A percentile compares a stretch with the other conserved stretches of the same genome.
Conservation (phyloP, 1,140 invertebrate genomes). For the Dinoponera quadriceps region DNA sequence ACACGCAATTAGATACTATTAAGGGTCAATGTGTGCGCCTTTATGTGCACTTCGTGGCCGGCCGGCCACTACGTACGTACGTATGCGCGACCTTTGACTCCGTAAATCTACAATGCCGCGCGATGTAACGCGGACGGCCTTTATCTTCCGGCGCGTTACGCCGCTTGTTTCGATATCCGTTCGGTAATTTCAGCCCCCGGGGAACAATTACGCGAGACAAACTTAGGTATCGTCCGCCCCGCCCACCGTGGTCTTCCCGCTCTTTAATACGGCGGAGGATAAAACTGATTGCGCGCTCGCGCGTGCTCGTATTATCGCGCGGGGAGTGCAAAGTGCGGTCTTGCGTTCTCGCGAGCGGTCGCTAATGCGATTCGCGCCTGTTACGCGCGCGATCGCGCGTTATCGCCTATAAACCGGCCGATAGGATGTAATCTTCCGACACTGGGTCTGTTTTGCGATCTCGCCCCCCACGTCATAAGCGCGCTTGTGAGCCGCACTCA, state of each 20-base stretch:
- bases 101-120: conserved; percentile 33
- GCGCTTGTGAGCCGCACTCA: background rate
- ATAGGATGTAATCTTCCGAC: conserved; percentile 8
- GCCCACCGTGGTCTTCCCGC: background rate
- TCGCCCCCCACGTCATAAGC: background rate
- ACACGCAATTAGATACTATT: conserved; percentile 54
- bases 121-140: conserved; percentile 6
- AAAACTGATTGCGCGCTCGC: background rate
- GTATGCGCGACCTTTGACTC: conserved; percentile 20
- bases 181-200: background rate
- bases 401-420: background rate
- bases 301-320: background rate
- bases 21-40: conserved; percentile 44
- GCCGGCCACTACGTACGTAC: no score
- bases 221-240: background rate
- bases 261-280: conserved; percentile 6
- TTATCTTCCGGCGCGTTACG: conserved; percentile 24
- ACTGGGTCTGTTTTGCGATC: background rate
- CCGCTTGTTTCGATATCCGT: background rate
- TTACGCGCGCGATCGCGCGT: conserved; percentile 18
- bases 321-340: background rate
- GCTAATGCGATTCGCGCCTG: background rate
- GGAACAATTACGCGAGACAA: conserved; percentile 13
- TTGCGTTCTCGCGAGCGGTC: background rate
- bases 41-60: conserved; percentile 51